Evolutionary conservation across 2,888 invertebrate genomes (phyloP).

Genomic region (Blomia tropicalis): DNA sequence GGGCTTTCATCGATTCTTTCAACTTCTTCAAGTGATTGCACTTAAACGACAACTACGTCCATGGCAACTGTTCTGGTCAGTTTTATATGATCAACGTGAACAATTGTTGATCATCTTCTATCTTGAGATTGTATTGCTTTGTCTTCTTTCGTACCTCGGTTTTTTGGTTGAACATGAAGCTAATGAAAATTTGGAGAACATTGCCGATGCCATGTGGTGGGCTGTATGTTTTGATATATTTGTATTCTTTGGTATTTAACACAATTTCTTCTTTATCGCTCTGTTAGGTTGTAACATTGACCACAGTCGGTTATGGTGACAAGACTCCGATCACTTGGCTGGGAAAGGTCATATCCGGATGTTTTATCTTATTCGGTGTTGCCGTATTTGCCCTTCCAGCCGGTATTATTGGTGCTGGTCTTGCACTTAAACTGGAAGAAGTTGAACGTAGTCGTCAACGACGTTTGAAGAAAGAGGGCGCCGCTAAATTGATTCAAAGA

Average conservation of each 20-base stretch:
- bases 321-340: slow-evolving; percentile 16
- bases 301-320: slow-evolving; percentile 22
- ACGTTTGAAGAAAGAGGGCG: slow-evolving; percentile 16
- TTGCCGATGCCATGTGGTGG: slow-evolving; percentile 24
- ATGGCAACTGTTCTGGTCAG: slow-evolving; percentile 19
- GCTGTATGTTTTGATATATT: slow-evolving; percentile 14
- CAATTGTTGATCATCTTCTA: slow-evolving; percentile 22
- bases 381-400: slow-evolving; percentile 23
- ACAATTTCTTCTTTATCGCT: neutral
- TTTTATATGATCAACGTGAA: slow-evolving; percentile 23
- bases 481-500: slow-evolving; percentile 20
- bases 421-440: slow-evolving; percentile 21
- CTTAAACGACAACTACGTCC: slow-evolving; percentile 21
- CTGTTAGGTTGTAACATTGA: slow-evolving; percentile 14
- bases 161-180: slow-evolving; percentile 22
- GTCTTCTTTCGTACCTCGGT: slow-evolving; percentile 17
- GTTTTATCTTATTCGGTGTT: slow-evolving; percentile 21
- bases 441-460: slow-evolving; percentile 22
- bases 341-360: slow-evolving; percentile 17
- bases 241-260: neutral
- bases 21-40: slow-evolving; percentile 13
- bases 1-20: slow-evolving; percentile 23
- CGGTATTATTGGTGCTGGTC: slow-evolving; percentile 23
- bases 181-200: slow-evolving; percentile 21
- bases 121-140: slow-evolving; percentile 16